Conservation (phyloP, 2,113 vertebrate species). For the Phaethornis superciliosus region DNA sequence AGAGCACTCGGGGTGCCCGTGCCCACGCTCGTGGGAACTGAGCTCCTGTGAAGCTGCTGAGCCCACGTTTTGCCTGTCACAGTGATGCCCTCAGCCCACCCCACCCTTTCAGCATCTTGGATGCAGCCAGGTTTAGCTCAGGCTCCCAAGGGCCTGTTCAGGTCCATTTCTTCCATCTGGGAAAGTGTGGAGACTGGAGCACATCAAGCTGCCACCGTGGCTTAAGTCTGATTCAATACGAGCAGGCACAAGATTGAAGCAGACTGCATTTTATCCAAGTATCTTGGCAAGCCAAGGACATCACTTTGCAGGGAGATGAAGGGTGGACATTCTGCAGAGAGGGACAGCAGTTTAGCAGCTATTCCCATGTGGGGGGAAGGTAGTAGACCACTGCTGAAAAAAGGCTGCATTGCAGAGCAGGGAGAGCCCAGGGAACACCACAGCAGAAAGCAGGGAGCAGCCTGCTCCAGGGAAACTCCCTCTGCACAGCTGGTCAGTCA, state of each 20-base stretch:
- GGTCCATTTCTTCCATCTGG: not conserved
- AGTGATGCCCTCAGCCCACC: not conserved
- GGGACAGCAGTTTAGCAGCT: not conserved
- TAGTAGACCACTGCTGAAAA: not conserved
- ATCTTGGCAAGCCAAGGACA: not conserved
- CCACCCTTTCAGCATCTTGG: not conserved
- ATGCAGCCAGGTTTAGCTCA: not conserved
- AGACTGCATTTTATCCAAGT: not conserved
- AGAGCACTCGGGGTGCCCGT: not conserved
- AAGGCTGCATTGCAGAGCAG: constrained; percentile 2
- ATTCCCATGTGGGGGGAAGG: not conserved
- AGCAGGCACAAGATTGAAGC: constrained; percentile 51
- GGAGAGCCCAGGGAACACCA: not conserved
- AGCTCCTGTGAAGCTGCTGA: not conserved
- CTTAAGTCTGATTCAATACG: constrained; percentile 11
- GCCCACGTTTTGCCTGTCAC: accelerated
- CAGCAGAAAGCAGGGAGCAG: not conserved
- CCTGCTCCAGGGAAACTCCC: not conserved
- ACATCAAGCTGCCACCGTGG: constrained; percentile 17
- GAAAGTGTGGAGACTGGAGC: not conserved
- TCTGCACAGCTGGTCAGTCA: not conserved
- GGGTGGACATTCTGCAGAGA: constrained; percentile 15
- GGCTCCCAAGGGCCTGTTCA: not conserved
- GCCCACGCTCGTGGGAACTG: not conserved
- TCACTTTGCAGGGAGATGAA: not conserved